A percentile compares a stretch with the other conserved stretches of the same genome.
Conservation (phyloP, 2,888 invertebrate genomes). For the Ectobius pallidus region DNA sequence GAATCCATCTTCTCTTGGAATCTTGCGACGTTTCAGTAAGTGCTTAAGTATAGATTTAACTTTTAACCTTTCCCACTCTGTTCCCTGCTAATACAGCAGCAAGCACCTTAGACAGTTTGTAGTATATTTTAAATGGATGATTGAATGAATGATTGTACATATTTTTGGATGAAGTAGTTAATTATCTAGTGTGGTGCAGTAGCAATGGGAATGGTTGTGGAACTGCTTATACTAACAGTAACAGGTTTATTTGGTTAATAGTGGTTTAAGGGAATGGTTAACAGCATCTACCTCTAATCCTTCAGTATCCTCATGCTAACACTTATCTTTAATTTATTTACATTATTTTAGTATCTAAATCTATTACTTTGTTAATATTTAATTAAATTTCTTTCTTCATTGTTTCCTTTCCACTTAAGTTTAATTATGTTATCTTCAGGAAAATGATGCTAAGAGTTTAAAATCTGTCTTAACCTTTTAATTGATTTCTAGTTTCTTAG, state of each 20-base stretch:
- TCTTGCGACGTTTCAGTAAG: constrained; percentile 88
- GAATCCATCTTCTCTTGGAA: constrained; percentile 66
- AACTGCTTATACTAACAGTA: constrained; percentile 30
- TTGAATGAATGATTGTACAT: constrained; percentile 36
- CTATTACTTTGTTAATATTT: constrained; percentile 1
- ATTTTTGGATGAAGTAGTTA: constrained; percentile 31
- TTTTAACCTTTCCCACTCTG: background rate
- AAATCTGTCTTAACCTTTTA: background rate
- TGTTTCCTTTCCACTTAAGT: constrained; percentile 7
- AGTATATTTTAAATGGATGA: constrained; percentile 32
- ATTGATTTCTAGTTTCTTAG: background rate
- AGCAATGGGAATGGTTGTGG: constrained; percentile 39
- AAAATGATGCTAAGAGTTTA: constrained; percentile 13
- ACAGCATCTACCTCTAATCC: constrained; percentile 30
- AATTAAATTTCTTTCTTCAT: background rate
- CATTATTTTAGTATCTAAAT: background rate
- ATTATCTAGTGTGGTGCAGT: constrained; percentile 33
- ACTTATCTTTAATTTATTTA: constrained; percentile 9
- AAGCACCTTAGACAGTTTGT: constrained; percentile 27
- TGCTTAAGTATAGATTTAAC: constrained; percentile 49
- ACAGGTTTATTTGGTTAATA: constrained; percentile 14
- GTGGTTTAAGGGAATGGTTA: constrained; percentile 32
- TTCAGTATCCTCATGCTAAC: constrained; percentile 25
- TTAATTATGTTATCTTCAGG: background rate
- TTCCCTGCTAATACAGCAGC: constrained; percentile 19